Percentiles rank a stretch among this genome's conserved stretches.
Evolutionary conservation across 2,113 vertebrate genomes (phyloP).

Genomic region (Chrysemys picta): DNA sequence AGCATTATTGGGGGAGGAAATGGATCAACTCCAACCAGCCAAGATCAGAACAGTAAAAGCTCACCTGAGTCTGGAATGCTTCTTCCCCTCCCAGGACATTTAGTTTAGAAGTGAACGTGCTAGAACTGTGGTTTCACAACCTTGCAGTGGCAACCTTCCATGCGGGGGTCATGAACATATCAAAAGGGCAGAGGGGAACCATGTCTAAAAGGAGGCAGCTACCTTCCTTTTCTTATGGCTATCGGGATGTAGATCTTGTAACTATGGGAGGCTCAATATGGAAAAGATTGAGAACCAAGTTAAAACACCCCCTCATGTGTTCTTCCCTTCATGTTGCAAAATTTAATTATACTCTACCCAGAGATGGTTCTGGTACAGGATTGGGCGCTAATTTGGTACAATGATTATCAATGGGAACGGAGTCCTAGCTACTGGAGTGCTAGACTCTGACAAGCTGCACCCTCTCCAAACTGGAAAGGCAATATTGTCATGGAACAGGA

Average conservation of each 20-base stretch:
- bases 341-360: neutral
- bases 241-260: conserved; percentile 28
- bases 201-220: neutral
- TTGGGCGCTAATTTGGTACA: neutral
- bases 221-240: neutral
- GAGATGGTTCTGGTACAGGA: neutral
- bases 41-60: neutral
- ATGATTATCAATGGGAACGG: neutral
- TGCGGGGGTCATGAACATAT: no score
- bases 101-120: no score
- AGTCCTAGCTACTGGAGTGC: neutral
- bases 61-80: no score
- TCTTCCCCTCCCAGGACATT: no score
- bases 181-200: no score
- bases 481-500: neutral
- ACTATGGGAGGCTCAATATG: conserved; percentile 33
- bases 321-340: conserved; percentile 7
- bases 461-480: neutral
- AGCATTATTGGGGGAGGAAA: neutral
- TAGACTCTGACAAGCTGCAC: neutral
- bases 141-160: no score
- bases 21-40: neutral
- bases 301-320: neutral
- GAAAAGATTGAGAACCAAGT: conserved; percentile 28
- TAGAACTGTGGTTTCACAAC: no score